Conservation (phyloP, 2,113 vertebrate species). For the Coreoperca whiteheadi region DNA sequence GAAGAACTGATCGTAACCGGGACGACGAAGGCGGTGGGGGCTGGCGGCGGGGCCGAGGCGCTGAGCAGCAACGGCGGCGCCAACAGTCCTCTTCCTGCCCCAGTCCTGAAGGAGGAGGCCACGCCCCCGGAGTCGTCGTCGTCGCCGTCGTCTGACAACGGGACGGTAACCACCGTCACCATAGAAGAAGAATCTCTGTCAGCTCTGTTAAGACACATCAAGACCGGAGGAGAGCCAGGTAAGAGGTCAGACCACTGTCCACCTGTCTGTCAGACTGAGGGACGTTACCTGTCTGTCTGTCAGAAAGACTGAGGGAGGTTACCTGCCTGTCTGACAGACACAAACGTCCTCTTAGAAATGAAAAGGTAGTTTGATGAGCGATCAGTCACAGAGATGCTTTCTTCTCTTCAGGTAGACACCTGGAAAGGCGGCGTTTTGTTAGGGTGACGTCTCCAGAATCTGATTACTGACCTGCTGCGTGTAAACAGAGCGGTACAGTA, state of each 20-base stretch:
- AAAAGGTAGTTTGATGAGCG: no score
- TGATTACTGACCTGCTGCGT: no score
- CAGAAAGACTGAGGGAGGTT: no score
- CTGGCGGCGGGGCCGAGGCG: neutral
- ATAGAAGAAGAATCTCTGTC: conserved; percentile 57
- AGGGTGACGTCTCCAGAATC: no score
- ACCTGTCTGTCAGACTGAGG: no score
- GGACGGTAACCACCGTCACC: neutral
- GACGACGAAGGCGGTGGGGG: neutral
- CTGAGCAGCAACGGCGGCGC: neutral
- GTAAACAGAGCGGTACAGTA: no score
- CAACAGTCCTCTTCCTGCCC: neutral
- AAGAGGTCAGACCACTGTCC: neutral
- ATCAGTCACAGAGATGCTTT: no score
- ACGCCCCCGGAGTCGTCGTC: conserved; percentile 43
- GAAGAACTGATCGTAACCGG: conserved; percentile 6
- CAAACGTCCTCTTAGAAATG: no score
- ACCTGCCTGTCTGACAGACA: no score
- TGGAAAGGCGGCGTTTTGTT: no score
- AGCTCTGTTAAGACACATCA: conserved; percentile 15
- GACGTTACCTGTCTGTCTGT: no score
- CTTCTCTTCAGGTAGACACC: no score
- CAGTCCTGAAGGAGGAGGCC: conserved; percentile 25
- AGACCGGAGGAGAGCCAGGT: conserved; percentile 33
- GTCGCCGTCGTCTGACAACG: conserved; percentile 36